These are phyloP conservation scores for Oriolus oriolus DNA, from an alignment of 2,113 vertebrate genomes.

Conservation along the genomic window DNA sequence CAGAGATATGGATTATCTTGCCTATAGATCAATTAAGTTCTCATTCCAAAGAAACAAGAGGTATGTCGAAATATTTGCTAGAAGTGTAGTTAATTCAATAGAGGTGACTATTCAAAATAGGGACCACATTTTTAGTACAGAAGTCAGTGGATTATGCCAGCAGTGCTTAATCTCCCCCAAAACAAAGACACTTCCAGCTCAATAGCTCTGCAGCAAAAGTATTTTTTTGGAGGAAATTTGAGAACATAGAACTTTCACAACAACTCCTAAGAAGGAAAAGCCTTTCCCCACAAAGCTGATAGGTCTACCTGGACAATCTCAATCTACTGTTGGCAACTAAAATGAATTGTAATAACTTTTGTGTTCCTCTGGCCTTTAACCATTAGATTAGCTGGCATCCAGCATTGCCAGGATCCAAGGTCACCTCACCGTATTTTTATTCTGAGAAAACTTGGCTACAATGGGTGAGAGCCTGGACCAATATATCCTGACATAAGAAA, in stretches of 20 bases:
- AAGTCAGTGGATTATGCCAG: background rate
- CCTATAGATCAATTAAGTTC: background rate
- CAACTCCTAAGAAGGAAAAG: background rate
- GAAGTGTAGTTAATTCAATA: background rate
- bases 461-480: background rate
- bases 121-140: accelerated
- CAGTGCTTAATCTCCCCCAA: background rate
- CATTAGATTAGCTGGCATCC: background rate
- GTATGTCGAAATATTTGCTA: background rate
- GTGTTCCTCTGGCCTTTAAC: background rate
- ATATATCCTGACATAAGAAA: background rate
- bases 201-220: background rate
- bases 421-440: background rate
- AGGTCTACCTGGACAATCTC: background rate
- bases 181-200: background rate
- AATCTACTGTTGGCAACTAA: background rate
- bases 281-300: background rate
- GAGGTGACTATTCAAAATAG: background rate
- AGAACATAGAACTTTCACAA: background rate
- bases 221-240: background rate
- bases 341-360: background rate
- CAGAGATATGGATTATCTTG: background rate
- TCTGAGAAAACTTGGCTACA: background rate
- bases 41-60: background rate
- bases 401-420: background rate